These are phyloP conservation scores for Rhizomys pruinosus DNA, from an alignment of 2,113 vertebrate species.

Conservation along the genomic window DNA sequence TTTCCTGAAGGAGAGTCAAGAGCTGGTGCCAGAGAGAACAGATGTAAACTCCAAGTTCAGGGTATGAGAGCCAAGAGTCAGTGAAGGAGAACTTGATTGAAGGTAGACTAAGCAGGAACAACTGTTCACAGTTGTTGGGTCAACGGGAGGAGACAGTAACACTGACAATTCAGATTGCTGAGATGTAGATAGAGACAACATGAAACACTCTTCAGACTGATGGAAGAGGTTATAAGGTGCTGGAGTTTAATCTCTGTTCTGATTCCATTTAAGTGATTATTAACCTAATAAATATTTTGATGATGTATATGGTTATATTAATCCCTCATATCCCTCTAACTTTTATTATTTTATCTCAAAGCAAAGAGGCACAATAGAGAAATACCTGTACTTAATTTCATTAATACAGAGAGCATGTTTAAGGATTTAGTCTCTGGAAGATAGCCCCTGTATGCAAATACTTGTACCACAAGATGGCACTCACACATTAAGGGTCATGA, in stretches of 20 bases:
- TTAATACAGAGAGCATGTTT: neutral
- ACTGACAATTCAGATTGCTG: neutral
- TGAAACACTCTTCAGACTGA: neutral
- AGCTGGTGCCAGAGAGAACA: neutral
- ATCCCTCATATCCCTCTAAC: neutral
- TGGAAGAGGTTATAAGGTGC: neutral
- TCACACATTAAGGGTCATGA: conserved; percentile 15
- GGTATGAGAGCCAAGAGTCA: neutral
- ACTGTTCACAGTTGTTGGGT: neutral
- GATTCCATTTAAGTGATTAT: neutral
- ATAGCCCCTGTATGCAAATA: neutral
- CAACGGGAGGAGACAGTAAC: neutral
- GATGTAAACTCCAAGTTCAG: neutral
- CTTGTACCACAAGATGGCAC: conserved; percentile 60
- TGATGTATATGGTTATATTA: neutral
- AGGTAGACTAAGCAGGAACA: neutral
- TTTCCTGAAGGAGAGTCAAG: conserved; percentile 23
- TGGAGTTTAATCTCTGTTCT: neutral
- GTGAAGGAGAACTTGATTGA: neutral
- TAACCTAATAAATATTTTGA: conserved; percentile 5
- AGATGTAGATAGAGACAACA: neutral
- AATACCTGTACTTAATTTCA: neutral
- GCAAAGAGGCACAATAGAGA: neutral
- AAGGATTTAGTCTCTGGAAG: neutral
- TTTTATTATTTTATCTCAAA: conserved; percentile 36